A percentile compares a stretch with the other conserved stretches of the same genome.
phyloP scores from a whole-genome alignment of 2,888 invertebrate genomes.

The Ophioninae sp. region DNA sequence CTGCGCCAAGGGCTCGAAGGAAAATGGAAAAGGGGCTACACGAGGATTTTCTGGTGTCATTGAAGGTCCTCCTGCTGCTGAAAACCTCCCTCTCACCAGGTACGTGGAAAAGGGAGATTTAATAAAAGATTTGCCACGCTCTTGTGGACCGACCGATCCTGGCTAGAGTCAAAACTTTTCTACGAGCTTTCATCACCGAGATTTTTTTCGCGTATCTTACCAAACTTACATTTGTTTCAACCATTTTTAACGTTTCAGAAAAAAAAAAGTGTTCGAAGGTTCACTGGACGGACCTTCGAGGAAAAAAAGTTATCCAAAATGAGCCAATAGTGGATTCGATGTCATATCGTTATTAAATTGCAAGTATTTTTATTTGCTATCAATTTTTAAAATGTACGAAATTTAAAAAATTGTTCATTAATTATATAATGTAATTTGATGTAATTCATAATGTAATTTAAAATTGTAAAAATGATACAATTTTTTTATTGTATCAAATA shows the following conservation, averaged over 20 bases:
- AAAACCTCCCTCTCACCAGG: slow-evolving; percentile 27
- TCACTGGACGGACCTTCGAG: too few species aligned
- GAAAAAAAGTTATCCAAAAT: too few species aligned
- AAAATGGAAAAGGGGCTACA: slow-evolving; percentile 39
- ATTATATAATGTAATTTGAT: too few species aligned
- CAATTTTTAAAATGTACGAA: too few species aligned
- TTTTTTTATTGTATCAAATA: too few species aligned
- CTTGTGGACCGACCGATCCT: slow-evolving; percentile 50
- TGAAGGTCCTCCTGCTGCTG: slow-evolving; percentile 10
- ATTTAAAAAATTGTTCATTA: too few species aligned
- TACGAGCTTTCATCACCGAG: slow-evolving; percentile 28
- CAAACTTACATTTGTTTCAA: neutral
- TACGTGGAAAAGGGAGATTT: slow-evolving; percentile 65
- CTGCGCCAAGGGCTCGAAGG: slow-evolving; percentile 22
- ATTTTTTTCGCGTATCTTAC: slow-evolving; percentile 16
- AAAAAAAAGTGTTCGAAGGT: too few species aligned
- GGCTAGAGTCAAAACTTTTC: slow-evolving; percentile 44
- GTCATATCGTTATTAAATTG: too few species aligned
- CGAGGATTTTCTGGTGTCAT: slow-evolving; percentile 37
- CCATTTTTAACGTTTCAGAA: neutral
- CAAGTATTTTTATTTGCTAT: too few species aligned
- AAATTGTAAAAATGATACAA: too few species aligned
- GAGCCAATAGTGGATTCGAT: too few species aligned
- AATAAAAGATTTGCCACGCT: slow-evolving; percentile 73
- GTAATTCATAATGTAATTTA: too few species aligned